These are phyloP conservation scores for Drosophila azteca DNA, from an alignment of 1,140 invertebrate species.

Conservation along the genomic window DNA sequence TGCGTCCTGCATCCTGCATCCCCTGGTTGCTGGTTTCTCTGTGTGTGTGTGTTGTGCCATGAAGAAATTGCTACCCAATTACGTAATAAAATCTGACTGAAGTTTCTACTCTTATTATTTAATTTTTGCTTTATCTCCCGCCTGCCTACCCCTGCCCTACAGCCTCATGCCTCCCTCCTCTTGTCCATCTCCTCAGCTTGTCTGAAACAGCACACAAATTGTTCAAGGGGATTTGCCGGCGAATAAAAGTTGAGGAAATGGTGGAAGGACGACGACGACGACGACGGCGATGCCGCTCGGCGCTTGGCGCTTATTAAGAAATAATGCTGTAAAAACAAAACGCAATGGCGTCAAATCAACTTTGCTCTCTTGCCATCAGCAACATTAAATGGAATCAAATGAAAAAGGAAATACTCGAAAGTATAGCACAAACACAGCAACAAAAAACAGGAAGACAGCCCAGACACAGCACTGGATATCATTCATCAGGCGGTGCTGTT, in stretches of 20 bases:
- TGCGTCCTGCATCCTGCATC: too few species aligned
- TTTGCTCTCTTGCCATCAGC: conserved; percentile 54
- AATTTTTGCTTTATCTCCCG: conserved; percentile 70
- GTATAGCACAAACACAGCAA: not conserved
- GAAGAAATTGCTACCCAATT: conserved; percentile 82
- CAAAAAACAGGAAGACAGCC: not conserved
- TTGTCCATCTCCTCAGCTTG: not conserved
- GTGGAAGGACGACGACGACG: conserved; percentile 1
- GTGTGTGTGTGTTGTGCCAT: conserved; percentile 43
- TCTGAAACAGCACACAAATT: conserved; percentile 33
- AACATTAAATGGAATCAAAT: conserved; percentile 42
- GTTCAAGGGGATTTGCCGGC: conserved; percentile 30
- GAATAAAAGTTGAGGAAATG: conserved; percentile 4
- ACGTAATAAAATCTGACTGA: conserved; percentile 82
- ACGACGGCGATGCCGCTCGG: not conserved
- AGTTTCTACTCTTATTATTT: conserved; percentile 80
- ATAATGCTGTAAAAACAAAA: conserved; percentile 78
- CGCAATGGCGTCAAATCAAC: conserved; percentile 69
- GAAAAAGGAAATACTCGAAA: not conserved
- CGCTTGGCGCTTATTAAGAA: conserved; percentile 74
- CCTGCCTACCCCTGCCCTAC: not conserved
- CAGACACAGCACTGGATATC: not conserved
- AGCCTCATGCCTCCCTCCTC: not conserved
- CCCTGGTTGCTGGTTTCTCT: conserved; percentile 9
- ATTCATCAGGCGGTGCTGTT: not conserved